These are phyloP conservation scores for Dendrocincla fuliginosa DNA, from an alignment of 2,797 vertebrate species.

Conservation along the genomic window DNA sequence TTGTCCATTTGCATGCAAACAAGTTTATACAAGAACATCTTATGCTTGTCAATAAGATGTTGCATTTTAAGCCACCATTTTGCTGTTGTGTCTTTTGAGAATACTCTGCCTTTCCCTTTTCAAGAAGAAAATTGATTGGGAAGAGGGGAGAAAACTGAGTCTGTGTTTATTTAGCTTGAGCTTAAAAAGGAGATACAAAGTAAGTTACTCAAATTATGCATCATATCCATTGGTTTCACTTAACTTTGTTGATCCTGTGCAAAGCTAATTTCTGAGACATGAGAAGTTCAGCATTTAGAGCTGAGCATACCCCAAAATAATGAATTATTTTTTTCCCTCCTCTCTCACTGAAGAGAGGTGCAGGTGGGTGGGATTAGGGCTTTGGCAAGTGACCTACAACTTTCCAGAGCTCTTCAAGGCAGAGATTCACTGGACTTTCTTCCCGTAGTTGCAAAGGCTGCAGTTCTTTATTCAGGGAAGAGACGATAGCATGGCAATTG, in stretches of 20 bases:
- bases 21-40: neutral
- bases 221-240: neutral
- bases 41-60: neutral
- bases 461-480: accelerated
- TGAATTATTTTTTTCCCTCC: neutral
- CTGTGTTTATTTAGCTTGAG: neutral
- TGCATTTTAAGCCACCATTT: neutral
- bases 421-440: neutral
- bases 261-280: neutral
- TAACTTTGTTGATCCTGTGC: neutral
- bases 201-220: neutral
- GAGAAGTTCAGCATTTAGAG: neutral
- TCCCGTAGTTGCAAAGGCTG: neutral
- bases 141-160: neutral
- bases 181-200: neutral
- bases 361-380: neutral
- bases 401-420: neutral
- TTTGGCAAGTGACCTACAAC: neutral
- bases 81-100: neutral
- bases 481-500: neutral
- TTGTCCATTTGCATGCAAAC: neutral
- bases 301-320: neutral
- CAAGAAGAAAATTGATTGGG: neutral
- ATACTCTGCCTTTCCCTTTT: neutral
- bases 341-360: neutral